Conservation (phyloP, 2,888 invertebrate genomes). For the Oscheius sp. region DNA sequence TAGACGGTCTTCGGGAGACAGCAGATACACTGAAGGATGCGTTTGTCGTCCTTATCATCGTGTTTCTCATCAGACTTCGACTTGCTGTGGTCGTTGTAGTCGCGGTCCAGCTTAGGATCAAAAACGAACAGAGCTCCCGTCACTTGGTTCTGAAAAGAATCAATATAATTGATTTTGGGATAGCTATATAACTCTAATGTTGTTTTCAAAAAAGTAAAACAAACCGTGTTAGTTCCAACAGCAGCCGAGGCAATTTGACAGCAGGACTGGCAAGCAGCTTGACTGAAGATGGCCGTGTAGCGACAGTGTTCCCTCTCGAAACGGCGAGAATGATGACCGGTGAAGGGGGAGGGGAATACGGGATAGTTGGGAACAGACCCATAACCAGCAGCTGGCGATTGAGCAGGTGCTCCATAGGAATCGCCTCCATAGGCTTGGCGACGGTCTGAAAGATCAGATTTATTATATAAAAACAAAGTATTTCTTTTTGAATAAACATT, state of each 20-base stretch:
- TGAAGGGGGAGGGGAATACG: conserved; percentile 5
- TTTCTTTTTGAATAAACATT: background rate
- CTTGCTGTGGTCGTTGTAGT: conserved; percentile 1
- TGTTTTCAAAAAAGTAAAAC: conserved; percentile 3
- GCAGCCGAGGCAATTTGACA: conserved; percentile 48
- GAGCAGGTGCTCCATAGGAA: conserved; percentile 35
- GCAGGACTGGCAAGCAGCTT: conserved; percentile 54
- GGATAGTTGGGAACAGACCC: conserved; percentile 18
- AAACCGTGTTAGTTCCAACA: conserved; percentile 40
- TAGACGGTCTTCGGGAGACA: conserved; percentile 35
- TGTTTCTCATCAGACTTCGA: background rate
- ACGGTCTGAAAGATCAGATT: conserved; percentile 35
- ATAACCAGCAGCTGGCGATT: conserved; percentile 23
- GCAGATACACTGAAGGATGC: conserved; percentile 39
- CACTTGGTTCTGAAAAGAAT: conserved; percentile 33
- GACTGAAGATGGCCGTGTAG: conserved; percentile 51
- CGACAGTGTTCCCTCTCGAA: conserved; percentile 52
- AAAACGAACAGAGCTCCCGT: conserved; percentile 53
- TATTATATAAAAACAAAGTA: background rate
- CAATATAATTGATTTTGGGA: background rate
- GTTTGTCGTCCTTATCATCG: conserved; percentile 25
- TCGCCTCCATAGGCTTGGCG: conserved; percentile 16
- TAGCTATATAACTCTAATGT: background rate
- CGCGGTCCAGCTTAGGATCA: conserved; percentile 38
- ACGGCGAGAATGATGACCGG: conserved; percentile 21